Conservation (phyloP, 2,113 vertebrate species). For the Nesogale talazaci region DNA sequence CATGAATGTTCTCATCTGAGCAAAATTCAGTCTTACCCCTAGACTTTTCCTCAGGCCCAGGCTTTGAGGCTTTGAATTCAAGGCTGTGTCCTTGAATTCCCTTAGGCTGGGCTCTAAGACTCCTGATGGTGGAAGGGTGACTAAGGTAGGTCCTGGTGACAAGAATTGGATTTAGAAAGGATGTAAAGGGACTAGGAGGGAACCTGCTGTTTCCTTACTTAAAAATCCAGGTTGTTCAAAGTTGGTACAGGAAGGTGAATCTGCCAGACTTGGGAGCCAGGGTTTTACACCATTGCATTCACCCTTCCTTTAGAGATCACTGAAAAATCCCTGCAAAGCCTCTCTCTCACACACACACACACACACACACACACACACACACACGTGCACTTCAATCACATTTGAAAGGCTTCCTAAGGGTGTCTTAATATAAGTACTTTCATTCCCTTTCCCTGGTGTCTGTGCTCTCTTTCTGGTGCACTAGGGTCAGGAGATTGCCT, state of each 20-base stretch:
- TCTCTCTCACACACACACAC: no score
- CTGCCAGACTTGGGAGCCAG: not conserved
- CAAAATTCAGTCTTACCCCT: not conserved
- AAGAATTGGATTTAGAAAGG: not conserved
- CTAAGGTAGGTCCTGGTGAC: no score
- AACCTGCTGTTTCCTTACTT: no score
- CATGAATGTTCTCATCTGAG: not conserved
- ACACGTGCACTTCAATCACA: not conserved
- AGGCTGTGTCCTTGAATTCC: not conserved
- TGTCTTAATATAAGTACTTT: no score
- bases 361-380: no score
- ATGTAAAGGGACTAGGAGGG: accelerated
- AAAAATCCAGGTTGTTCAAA: not conserved
- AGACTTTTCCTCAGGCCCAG: not conserved
- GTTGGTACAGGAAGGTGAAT: not conserved
- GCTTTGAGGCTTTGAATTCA: not conserved
- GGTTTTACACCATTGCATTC: not conserved
- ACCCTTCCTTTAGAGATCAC: not conserved
- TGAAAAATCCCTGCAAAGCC: not conserved
- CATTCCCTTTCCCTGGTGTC: not conserved
- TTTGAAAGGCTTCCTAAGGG: not conserved
- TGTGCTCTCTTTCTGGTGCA: not conserved
- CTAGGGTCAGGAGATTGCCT: not conserved
- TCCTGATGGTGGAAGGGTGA: no score
- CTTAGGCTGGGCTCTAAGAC: not conserved